phyloP scores from a whole-genome alignment of 2,113 vertebrate genomes.

The Oreochromis tanganicae region DNA sequence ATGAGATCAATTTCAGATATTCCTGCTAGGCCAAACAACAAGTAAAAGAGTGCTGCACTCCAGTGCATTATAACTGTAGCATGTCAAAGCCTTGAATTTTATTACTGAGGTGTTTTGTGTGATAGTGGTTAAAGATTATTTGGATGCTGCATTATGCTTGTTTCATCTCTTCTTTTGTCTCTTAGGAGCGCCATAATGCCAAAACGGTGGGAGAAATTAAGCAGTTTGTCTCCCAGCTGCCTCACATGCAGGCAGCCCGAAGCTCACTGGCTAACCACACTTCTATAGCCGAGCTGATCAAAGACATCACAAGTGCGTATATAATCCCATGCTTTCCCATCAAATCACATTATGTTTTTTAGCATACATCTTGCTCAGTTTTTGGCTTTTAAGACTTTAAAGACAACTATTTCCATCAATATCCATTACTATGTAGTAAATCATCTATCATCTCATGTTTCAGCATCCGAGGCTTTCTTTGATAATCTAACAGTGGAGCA shows the following conservation, averaged over 20 bases:
- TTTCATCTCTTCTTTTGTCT: not conserved
- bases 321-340: not conserved
- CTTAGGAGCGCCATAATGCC: slow-evolving; percentile 90
- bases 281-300: slow-evolving; percentile 94
- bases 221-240: slow-evolving; percentile 96
- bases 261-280: slow-evolving; percentile 95
- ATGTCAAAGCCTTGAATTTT: not conserved
- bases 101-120: not conserved
- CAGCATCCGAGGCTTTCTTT: slow-evolving; percentile 98
- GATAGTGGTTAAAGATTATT: not conserved
- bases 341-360: not conserved
- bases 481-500: slow-evolving; percentile 97
- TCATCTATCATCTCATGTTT: slow-evolving; percentile 15
- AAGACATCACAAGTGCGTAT: slow-evolving; percentile 91
- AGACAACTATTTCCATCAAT: not conserved
- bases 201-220: slow-evolving; percentile 98
- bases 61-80: not conserved
- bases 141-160: not conserved
- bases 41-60: not conserved
- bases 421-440: not conserved
- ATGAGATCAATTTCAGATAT: not conserved
- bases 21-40: not conserved
- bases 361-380: not conserved
- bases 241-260: slow-evolving; percentile 96
- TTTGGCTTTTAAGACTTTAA: not conserved